Evolutionary conservation across 2,797 vertebrate species (phyloP).

Genomic region (Erithacus rubecula): DNA sequence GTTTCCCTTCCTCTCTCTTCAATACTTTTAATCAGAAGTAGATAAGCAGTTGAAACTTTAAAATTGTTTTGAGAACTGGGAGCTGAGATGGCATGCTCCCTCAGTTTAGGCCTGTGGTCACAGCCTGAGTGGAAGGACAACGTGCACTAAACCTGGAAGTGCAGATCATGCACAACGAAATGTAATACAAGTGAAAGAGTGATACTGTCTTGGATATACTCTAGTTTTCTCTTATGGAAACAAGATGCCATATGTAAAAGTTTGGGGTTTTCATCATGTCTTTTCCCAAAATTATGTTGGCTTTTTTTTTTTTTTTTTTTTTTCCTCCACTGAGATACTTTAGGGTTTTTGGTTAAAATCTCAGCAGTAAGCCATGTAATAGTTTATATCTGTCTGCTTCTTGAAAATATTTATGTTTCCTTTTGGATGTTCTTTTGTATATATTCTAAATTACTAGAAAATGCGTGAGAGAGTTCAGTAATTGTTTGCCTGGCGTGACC

Average conservation of each 20-base stretch:
- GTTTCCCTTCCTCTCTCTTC: background rate
- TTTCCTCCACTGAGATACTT: background rate
- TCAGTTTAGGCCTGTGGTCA: background rate
- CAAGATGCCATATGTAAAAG: background rate
- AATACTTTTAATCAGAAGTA: background rate
- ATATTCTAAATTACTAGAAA: background rate
- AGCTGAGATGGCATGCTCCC: background rate
- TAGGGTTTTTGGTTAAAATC: background rate
- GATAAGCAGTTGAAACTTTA: background rate
- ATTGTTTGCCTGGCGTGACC: background rate
- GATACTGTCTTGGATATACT: background rate
- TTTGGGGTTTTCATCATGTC: background rate
- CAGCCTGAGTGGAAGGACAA: background rate
- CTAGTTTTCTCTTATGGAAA: background rate
- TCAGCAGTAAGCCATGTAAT: background rate
- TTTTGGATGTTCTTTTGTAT: background rate
- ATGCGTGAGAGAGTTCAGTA: background rate
- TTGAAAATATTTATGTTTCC: background rate
- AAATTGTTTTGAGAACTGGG: background rate
- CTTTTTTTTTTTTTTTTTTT: no score
- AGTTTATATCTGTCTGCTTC: background rate
- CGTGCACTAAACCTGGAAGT: background rate
- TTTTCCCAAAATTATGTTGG: background rate
- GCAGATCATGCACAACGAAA: accelerated
- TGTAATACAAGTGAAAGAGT: background rate